Percentiles rank a stretch among this genome's conserved stretches.
Conservation (phyloP, 2,797 vertebrate species). For the Catamblyrhynchus diadema region DNA sequence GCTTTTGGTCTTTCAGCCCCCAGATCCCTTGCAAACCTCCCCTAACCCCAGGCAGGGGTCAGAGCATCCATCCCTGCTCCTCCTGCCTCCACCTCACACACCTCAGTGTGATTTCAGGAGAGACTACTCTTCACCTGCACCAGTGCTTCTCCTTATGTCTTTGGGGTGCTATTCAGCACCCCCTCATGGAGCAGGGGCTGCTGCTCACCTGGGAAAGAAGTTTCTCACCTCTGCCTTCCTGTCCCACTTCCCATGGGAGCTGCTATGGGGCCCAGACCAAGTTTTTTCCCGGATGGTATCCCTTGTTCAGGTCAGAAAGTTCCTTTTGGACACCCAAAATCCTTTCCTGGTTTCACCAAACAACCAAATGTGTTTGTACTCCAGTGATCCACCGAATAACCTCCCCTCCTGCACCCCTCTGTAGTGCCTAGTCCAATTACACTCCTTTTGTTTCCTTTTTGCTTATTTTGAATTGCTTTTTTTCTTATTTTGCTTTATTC, state of each 20-base stretch:
- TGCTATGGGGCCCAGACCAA: fast-evolving
- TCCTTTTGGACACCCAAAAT: not conserved
- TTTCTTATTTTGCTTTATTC: not conserved
- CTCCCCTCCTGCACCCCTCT: not conserved
- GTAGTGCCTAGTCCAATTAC: too few relatives aligned
- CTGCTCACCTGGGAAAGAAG: fast-evolving
- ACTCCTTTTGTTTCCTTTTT: fast-evolving
- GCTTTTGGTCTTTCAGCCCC: not conserved
- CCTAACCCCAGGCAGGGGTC: too few relatives aligned
- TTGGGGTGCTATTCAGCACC: fast-evolving
- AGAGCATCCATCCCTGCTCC: not conserved
- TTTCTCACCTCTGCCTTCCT: not conserved
- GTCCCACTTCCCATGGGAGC: not conserved
- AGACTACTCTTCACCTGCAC: not conserved
- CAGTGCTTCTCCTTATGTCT: fast-evolving
- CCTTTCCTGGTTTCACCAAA: not conserved
- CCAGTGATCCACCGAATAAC: fast-evolving
- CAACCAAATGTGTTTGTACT: fast-evolving
- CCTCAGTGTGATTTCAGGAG: not conserved
- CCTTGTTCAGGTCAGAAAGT: not conserved
- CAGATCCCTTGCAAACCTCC: too few relatives aligned
- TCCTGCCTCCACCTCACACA: fast-evolving
- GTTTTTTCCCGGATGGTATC: not conserved
- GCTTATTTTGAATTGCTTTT: not conserved
- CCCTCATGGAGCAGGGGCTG: fast-evolving